These are phyloP conservation scores for Chiroxiphia lanceolata DNA, from an alignment of 2,797 vertebrate genomes.

Conservation along the genomic window DNA sequence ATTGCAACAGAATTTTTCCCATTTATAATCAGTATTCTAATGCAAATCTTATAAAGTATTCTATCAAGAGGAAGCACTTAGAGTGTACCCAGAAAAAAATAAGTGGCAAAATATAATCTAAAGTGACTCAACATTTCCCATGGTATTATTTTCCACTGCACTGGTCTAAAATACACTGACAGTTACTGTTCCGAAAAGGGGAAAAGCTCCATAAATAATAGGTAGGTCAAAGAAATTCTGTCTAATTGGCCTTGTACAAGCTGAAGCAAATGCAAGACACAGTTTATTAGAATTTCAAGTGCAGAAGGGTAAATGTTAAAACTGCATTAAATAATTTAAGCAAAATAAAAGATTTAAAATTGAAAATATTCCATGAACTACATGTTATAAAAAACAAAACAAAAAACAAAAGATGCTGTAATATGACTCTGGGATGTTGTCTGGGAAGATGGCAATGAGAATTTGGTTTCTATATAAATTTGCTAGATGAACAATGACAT, in stretches of 20 bases:
- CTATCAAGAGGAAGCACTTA: not conserved
- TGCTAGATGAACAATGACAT: not conserved
- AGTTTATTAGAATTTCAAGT: conserved; percentile 12
- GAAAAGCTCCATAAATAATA: conserved; percentile 41
- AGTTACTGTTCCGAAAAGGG: not conserved
- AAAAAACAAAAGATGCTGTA: not conserved
- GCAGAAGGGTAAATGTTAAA: not conserved
- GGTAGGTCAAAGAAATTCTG: conserved; percentile 36
- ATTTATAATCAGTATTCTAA: not conserved
- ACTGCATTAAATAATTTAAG: not conserved
- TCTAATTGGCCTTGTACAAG: conserved; percentile 12
- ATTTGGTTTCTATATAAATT: not conserved
- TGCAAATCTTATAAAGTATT: not conserved
- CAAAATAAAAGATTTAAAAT: not conserved
- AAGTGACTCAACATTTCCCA: conserved; percentile 49
- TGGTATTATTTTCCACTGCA: conserved; percentile 56
- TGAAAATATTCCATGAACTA: not conserved
- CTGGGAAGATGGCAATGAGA: not conserved
- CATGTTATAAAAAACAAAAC: not conserved
- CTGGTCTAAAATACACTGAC: conserved; percentile 45
- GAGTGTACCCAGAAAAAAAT: not conserved
- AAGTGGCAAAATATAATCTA: conserved; percentile 43
- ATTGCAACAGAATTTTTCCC: not conserved
- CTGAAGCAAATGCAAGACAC: conserved; percentile 18
- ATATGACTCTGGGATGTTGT: not conserved